Conservation (phyloP, 1,140 invertebrate species). For the Pseudomyrmex flavicornis region DNA sequence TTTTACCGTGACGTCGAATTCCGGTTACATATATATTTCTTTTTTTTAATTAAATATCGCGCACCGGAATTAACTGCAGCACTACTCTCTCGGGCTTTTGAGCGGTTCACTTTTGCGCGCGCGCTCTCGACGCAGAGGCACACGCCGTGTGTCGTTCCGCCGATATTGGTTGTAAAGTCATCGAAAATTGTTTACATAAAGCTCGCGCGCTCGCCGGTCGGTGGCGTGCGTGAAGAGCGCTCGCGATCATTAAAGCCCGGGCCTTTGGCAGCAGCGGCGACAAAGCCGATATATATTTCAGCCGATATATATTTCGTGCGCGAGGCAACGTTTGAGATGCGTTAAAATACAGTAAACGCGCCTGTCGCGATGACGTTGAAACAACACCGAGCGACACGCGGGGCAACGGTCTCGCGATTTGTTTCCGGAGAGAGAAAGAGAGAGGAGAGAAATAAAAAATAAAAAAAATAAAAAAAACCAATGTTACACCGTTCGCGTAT, state of each 20-base stretch:
- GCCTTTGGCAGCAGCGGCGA: constrained; percentile 61
- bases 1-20: too few relatives aligned
- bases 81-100: constrained; percentile 24
- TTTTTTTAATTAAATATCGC: constrained; percentile 45
- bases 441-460: not conserved
- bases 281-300: constrained; percentile 65
- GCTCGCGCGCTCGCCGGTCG: not conserved
- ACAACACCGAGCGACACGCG: constrained; percentile 60
- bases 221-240: constrained; percentile 53
- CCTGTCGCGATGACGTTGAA: constrained; percentile 62
- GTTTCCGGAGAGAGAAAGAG: not conserved
- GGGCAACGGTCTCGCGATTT: not conserved
- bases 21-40: not conserved
- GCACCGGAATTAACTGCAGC: constrained; percentile 23
- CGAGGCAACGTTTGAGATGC: constrained; percentile 25
- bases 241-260: constrained; percentile 65
- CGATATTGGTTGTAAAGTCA: constrained; percentile 49
- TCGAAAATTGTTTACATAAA: constrained; percentile 46
- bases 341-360: constrained; percentile 62
- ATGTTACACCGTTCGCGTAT: not conserved
- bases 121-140: not conserved
- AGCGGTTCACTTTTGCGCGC: constrained; percentile 45
- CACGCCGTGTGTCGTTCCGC: not conserved
- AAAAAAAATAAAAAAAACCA: not conserved
- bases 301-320: constrained; percentile 57